These are phyloP conservation scores for Melikaiella ostensackeni DNA, from an alignment of 2,888 invertebrate genomes.

Conservation along the genomic window DNA sequence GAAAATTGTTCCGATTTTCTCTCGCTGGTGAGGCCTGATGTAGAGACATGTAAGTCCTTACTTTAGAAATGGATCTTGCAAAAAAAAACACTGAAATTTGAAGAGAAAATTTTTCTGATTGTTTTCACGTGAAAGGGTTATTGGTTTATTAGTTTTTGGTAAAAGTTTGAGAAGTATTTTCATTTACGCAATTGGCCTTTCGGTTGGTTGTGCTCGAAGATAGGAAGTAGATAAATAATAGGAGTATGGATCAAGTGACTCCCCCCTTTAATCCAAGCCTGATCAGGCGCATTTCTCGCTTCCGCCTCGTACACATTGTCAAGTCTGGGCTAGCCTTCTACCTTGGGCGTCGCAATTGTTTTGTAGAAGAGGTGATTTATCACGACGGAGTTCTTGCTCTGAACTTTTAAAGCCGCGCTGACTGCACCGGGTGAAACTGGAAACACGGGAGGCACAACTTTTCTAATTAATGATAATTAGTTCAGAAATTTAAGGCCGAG, in stretches of 20 bases:
- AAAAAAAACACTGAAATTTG: too few species aligned
- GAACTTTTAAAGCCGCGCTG: conserved; percentile 59
- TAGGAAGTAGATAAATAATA: conserved; percentile 30
- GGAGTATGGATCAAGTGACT: conserved; percentile 13
- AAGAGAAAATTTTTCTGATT: too few species aligned
- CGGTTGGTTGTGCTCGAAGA: background rate
- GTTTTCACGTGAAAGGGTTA: too few species aligned
- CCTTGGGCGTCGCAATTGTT: conserved; percentile 59
- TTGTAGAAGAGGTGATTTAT: conserved; percentile 55
- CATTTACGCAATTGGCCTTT: background rate
- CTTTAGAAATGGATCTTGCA: too few species aligned
- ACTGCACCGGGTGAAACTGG: conserved; percentile 48
- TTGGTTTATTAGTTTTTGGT: background rate
- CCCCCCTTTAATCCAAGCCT: conserved; percentile 26
- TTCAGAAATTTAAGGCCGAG: conserved; percentile 67
- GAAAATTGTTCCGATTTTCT: too few species aligned
- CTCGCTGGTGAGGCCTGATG: too few species aligned
- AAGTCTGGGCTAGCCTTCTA: conserved; percentile 42
- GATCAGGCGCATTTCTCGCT: conserved; percentile 34
- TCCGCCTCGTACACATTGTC: conserved; percentile 34
- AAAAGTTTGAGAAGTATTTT: background rate
- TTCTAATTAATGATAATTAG: conserved; percentile 76
- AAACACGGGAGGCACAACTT: conserved; percentile 64
- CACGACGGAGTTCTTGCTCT: conserved; percentile 57
- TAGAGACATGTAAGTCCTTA: too few species aligned